Conservation (phyloP, 2,888 invertebrate species). For the Pterobdella sp. region DNA sequence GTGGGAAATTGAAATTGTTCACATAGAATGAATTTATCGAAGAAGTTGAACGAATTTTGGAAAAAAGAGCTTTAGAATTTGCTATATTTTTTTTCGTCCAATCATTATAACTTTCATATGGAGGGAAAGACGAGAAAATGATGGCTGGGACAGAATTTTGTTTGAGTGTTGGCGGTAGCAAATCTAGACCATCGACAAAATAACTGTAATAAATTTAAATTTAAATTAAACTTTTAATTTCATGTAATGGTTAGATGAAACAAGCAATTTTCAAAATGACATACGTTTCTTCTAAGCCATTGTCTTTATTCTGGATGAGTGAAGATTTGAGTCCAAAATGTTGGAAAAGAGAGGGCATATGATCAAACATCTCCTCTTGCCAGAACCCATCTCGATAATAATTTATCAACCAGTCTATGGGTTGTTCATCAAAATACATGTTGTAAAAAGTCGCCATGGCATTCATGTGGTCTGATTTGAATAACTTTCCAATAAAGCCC, state of each 20-base stretch:
- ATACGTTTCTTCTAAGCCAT: constrained; percentile 45
- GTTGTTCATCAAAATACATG: constrained; percentile 39
- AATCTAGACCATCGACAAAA: not conserved
- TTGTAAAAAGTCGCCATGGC: constrained; percentile 35
- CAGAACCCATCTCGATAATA: constrained; percentile 35
- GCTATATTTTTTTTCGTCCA: no score
- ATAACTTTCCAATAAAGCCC: constrained; percentile 47
- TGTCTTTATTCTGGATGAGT: constrained; percentile 44
- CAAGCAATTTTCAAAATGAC: not conserved
- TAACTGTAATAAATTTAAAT: not conserved
- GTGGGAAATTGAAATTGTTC: not conserved
- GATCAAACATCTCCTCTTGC: constrained; percentile 32
- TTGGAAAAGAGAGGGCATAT: constrained; percentile 39
- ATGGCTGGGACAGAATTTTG: not conserved
- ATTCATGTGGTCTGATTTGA: constrained; percentile 41
- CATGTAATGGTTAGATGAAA: not conserved
- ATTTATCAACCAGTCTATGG: constrained; percentile 38
- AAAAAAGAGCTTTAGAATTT: no score
- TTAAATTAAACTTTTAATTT: not conserved
- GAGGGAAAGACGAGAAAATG: not conserved
- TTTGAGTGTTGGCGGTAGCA: not conserved
- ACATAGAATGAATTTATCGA: no score
- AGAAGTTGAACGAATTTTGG: no score
- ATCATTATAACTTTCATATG: not conserved
- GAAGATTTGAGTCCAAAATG: constrained; percentile 45